phyloP scores from a whole-genome alignment of 2,113 vertebrate genomes.

The Aplodontia rufa region DNA sequence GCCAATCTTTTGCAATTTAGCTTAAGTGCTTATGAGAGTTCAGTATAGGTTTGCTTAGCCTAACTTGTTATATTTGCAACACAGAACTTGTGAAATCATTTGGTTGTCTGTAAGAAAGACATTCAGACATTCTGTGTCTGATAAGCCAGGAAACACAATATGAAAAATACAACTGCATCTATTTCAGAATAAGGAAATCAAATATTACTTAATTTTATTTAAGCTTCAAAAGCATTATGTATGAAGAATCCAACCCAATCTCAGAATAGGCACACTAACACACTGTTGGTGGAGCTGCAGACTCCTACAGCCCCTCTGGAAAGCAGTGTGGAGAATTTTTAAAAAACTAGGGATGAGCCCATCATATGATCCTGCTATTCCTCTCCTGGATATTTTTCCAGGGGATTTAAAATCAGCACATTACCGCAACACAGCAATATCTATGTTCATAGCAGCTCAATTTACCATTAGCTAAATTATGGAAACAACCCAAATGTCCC shows the following conservation, averaged over 20 bases:
- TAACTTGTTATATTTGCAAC: neutral
- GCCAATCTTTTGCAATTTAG: neutral
- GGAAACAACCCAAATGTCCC: no score
- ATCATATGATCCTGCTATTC: no score
- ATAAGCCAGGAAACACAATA: neutral
- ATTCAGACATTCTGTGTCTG: neutral
- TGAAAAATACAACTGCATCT: neutral
- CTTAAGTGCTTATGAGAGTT: neutral
- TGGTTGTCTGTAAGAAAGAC: neutral
- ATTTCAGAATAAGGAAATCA: neutral
- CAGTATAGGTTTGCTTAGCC: neutral
- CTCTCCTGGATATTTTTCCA: no score
- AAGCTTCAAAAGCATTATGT: neutral
- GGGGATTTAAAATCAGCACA: no score
- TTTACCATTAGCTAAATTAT: no score
- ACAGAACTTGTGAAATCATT: neutral
- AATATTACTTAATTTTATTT: slow-evolving; percentile 7
- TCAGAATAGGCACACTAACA: no score
- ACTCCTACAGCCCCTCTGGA: no score
- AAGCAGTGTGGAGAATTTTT: no score
- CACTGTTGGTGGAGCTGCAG: no score
- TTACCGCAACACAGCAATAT: no score
- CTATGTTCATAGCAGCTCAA: no score
- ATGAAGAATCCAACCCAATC: neutral
- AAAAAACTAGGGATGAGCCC: no score